These are phyloP conservation scores for Apoda limacodes DNA, from an alignment of 2,888 invertebrate genomes.

Conservation along the genomic window DNA sequence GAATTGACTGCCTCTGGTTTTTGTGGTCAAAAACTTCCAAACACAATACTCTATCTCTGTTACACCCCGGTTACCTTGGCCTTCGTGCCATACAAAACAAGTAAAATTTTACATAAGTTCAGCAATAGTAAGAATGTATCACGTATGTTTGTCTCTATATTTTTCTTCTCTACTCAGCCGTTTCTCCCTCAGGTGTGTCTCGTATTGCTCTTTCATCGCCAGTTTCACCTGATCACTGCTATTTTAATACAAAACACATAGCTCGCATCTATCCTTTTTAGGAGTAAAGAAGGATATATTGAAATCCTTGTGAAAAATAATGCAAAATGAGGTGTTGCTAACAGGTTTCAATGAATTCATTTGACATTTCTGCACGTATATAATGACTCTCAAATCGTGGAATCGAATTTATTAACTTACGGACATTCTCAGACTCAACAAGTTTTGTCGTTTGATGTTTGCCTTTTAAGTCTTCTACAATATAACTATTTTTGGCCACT, in stretches of 20 bases:
- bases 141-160: constrained; percentile 15
- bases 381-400: too few species aligned
- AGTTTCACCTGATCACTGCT: constrained; percentile 6
- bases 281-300: constrained; percentile 5
- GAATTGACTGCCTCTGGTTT: constrained; percentile 9
- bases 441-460: too few species aligned
- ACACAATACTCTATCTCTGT: constrained; percentile 19
- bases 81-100: constrained; percentile 15
- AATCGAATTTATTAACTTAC: too few species aligned
- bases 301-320: constrained; percentile 6
- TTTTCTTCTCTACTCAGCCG: constrained; percentile 18
- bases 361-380: too few species aligned
- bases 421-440: too few species aligned
- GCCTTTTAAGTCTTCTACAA: too few species aligned
- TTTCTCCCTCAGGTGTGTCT: constrained; percentile 16
- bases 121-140: too few species aligned
- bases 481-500: too few species aligned
- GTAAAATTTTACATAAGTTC: constrained; percentile 15
- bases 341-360: too few species aligned
- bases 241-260: constrained; percentile 3
- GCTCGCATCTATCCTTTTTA: constrained; percentile 8
- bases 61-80: constrained; percentile 16
- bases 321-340: too few species aligned
- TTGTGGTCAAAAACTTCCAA: constrained; percentile 12
- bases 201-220: constrained; percentile 15